phyloP scores from a whole-genome alignment of 1,140 invertebrate species.

The Condylostylus longicornis region DNA sequence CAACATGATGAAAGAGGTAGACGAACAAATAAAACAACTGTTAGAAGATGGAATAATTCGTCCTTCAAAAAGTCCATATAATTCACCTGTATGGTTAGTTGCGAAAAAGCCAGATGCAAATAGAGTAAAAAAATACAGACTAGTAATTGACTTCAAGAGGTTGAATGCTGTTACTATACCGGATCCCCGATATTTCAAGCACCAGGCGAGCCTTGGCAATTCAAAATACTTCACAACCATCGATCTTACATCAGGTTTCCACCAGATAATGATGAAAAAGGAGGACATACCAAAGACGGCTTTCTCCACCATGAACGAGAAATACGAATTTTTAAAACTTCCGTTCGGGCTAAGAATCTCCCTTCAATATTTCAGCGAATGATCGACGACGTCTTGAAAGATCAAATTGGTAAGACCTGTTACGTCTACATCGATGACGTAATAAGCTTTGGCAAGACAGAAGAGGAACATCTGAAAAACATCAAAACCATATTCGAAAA shows the following conservation, averaged over 20 bases:
- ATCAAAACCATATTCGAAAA: not conserved
- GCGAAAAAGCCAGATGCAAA: not conserved
- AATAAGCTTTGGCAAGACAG: constrained; percentile 6
- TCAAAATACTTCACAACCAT: constrained; percentile 30
- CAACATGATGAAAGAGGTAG: constrained; percentile 12
- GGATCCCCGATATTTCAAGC: constrained; percentile 34
- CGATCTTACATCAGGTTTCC: constrained; percentile 34
- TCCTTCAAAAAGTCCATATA: constrained; percentile 8
- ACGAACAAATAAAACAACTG: constrained; percentile 9
- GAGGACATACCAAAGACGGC: constrained; percentile 26
- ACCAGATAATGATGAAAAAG: constrained; percentile 30
- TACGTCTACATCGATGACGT: constrained; percentile 24
- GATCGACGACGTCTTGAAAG: constrained; percentile 28
- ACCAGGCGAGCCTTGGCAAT: constrained; percentile 29
- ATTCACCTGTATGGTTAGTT: not conserved
- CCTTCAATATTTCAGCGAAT: constrained; percentile 31
- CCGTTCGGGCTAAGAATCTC: constrained; percentile 29
- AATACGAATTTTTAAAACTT: constrained; percentile 28
- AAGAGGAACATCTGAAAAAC: constrained; percentile 1
- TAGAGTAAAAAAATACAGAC: constrained; percentile 17
- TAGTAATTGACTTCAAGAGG: constrained; percentile 21
- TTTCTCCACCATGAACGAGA: constrained; percentile 24
- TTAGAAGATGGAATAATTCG: constrained; percentile 16
- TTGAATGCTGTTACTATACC: constrained; percentile 19
- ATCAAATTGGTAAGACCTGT: constrained; percentile 13